Evolutionary conservation across 1,140 invertebrate genomes (phyloP).

Genomic region (Eupristina koningsbergeri): DNA sequence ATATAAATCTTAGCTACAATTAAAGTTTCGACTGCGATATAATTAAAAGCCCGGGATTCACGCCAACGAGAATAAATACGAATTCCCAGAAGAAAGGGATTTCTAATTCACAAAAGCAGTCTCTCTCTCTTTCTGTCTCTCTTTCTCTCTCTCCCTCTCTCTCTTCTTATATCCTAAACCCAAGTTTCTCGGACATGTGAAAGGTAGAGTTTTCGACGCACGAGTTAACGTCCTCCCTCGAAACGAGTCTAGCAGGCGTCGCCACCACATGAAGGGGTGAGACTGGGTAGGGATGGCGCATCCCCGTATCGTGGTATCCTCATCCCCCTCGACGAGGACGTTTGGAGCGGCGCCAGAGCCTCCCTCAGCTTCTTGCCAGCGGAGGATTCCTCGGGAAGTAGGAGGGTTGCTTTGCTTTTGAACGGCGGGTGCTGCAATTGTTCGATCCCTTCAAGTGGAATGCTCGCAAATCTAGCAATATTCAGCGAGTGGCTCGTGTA

Average conservation of each 20-base stretch:
- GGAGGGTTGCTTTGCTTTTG: background rate
- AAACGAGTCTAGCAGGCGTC: background rate
- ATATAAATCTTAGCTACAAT: background rate
- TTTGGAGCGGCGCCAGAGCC: conserved; percentile 41
- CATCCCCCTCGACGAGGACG: conserved; percentile 11
- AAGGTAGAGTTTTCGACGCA: background rate
- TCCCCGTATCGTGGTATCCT: conserved; percentile 5
- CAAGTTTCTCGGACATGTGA: background rate
- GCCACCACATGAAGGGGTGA: background rate
- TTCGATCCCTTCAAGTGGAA: background rate
- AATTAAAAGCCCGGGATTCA: background rate
- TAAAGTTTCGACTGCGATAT: background rate
- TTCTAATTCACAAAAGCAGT: background rate
- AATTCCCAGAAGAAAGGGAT: background rate
- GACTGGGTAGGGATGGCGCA: background rate
- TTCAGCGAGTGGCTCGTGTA: background rate
- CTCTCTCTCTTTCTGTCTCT: background rate
- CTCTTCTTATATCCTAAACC: background rate
- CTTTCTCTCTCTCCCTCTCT: background rate
- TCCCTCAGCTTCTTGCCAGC: background rate
- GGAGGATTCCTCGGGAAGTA: background rate
- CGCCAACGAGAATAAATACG: background rate
- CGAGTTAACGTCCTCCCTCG: background rate
- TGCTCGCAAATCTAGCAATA: background rate
- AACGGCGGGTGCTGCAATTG: background rate